Conservation (phyloP, 2,888 invertebrate genomes). For the Pammene aurita region DNA sequence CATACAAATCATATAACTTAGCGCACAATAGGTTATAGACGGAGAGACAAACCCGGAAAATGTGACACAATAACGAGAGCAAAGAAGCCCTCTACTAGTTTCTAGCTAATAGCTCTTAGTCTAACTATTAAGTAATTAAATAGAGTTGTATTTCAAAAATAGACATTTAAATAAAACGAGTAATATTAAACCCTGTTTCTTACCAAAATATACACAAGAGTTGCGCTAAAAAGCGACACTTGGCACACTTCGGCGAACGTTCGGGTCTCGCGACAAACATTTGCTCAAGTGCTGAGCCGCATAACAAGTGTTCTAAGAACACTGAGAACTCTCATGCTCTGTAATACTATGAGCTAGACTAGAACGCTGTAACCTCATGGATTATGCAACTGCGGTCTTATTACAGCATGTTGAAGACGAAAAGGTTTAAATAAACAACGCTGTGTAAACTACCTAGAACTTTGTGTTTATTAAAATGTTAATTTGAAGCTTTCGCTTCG, state of each 20-base stretch:
- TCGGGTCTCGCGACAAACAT: conserved; percentile 18
- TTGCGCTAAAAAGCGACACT: conserved; percentile 17
- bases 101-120: too few species aligned
- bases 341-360: conserved; percentile 42
- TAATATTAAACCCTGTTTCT: background rate
- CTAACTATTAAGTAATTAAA: too few species aligned
- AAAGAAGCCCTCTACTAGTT: too few species aligned
- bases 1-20: too few species aligned
- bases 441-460: conserved; percentile 29
- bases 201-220: background rate
- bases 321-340: conserved; percentile 19
- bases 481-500: conserved; percentile 32
- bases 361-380: conserved; percentile 42
- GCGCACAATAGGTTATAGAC: too few species aligned
- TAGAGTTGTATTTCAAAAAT: too few species aligned
- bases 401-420: conserved; percentile 43
- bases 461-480: conserved; percentile 37
- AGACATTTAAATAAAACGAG: too few species aligned
- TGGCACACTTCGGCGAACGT: conserved; percentile 14
- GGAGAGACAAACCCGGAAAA: too few species aligned
- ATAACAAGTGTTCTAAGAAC: conserved; percentile 32
- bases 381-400: conserved; percentile 48
- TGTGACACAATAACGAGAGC: too few species aligned
- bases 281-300: conserved; percentile 30
- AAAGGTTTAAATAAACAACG: conserved; percentile 44